A percentile compares a stretch with the other conserved stretches of the same genome.
Evolutionary conservation across 2,888 invertebrate genomes (phyloP).

Genomic region (Leptogaster cylindrica): DNA sequence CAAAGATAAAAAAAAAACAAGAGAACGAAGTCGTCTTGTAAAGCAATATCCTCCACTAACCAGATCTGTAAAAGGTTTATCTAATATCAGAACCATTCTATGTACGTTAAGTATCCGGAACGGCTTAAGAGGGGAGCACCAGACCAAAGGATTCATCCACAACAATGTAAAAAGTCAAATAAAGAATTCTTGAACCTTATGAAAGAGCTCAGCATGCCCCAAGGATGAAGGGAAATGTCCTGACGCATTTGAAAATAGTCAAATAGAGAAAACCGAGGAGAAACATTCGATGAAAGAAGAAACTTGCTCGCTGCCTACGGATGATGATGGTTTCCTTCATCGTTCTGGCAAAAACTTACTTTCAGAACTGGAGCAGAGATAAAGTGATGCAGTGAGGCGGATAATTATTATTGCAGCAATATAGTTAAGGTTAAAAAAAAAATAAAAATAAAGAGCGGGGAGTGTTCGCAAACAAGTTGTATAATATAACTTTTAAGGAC

Average conservation of each 20-base stretch:
- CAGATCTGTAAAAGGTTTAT: too few species aligned
- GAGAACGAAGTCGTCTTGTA: too few species aligned
- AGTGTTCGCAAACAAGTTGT: constrained; percentile 10
- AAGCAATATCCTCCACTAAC: too few species aligned
- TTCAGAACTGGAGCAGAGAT: constrained; percentile 16
- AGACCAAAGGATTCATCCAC: too few species aligned
- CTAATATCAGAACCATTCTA: too few species aligned
- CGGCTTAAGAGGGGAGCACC: too few species aligned
- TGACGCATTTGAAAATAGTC: constrained; percentile 18
- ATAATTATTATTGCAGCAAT: constrained; percentile 33
- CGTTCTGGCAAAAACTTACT: background rate
- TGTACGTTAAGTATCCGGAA: too few species aligned
- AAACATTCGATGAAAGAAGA: constrained; percentile 20
- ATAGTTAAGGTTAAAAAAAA: background rate
- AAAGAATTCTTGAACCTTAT: too few species aligned
- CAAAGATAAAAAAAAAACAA: too few species aligned
- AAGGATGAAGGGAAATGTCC: constrained; percentile 1
- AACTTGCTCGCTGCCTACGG: constrained; percentile 15
- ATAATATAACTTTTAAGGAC: constrained; percentile 1
- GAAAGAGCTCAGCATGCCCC: too few species aligned
- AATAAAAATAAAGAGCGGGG: constrained; percentile 1
- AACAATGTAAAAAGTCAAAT: too few species aligned
- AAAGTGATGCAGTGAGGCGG: constrained; percentile 23
- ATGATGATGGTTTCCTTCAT: background rate
- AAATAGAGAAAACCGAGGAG: constrained; percentile 6